Evolutionary conservation across 2,113 vertebrate species (phyloP), one percentile per base, ranked within the genome.

Genomic region (Neolamprologus kungweensis): DNA sequence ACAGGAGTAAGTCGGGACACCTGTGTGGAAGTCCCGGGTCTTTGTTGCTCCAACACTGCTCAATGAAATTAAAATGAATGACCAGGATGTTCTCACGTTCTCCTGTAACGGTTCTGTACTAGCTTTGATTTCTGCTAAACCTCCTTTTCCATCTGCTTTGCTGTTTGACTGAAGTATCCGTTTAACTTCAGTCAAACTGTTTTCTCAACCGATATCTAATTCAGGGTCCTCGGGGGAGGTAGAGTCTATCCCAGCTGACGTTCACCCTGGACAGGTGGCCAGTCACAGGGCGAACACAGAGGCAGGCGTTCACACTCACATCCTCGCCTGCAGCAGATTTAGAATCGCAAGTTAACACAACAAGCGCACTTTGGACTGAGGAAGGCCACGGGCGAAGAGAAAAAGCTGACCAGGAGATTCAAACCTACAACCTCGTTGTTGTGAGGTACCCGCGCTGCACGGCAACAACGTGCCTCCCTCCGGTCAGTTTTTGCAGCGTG

Each of bases 161-260:
- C 57, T 60, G 19, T 60, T 80, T 71, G 71, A 73, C 53, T 6
- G 7, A 9, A n/a, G 55, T 23, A 21, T 79, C 33, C 28, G 71
- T 87, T 85, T 65, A 47, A 71, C 45, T 31, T 19, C 42, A 28
- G 1, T 75, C 42, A 26, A 75, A 10, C 16, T 28, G 42, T 75
- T 47, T 28, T 75, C 42, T 75, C 26, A 28, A 75, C 71, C 23
- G 6, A 11, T 78, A 50, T 78, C 23, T 17, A 78, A 50, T 50
- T 78, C 42, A 78, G 71, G 0, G 42, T 31, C 42, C 23, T 47
- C 1, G 1, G 4, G 16, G 1, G 23, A 28, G 42, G 23, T 8
- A 17, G 16, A 78, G 6, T 28, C 16, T 5, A 4, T 78, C 42
- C 42, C 23, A 78, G 42, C 42, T 1, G 71, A 31, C 9, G 13